Evolutionary conservation across 2,113 vertebrate species (phyloP), one percentile per base, ranked within the genome.

Genomic region (Sorex araneus): DNA sequence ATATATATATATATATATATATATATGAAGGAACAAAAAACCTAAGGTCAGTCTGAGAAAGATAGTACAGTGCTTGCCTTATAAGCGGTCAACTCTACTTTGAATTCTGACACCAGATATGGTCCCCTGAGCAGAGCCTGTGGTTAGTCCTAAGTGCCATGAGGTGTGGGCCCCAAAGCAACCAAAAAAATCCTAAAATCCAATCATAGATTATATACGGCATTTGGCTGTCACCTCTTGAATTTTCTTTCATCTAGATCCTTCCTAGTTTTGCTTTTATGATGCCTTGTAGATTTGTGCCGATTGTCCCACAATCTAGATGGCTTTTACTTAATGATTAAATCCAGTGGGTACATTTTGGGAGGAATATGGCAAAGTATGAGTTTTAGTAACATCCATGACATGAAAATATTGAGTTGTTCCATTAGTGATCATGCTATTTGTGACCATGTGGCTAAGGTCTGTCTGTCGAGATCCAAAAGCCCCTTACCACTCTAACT

Each of bases 201-300:
- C 47, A 89, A 54, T 76, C 21, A 54, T 8, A 43, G 76, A 64
- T 77, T 28, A 84, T 80, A 34, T 75, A 63, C 64, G 90, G 8
- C n/a, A 86, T 57, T 78, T 92, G 19, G 27, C 69, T 76, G 45
- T 34, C 63, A 43, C 60, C 25, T 83, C 18, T 60, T 79, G 47
- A 40, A 45, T 54, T 60, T 79, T 73, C 34, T 80, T 82, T 77
- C 4, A 64, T 92, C 30, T 30, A 45, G 19, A 66, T 63, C 13
- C 83, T 57, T 80, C 13, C 3, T 28, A 27, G 45, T 6, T 34
- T 57, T 87, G 10, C 12, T 15, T 70, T 84, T 89, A 45, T 95
- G 84, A 78, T 30, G 54, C 9, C 94, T 94, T 87, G n/a, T 91
- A 89, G 74, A 87, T 47, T 82, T 27, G 81, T 32, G 30, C 19